Base-by-base conservation (phyloP, 1,140 invertebrate genomes). In the Drosophila sp. region DNA sequence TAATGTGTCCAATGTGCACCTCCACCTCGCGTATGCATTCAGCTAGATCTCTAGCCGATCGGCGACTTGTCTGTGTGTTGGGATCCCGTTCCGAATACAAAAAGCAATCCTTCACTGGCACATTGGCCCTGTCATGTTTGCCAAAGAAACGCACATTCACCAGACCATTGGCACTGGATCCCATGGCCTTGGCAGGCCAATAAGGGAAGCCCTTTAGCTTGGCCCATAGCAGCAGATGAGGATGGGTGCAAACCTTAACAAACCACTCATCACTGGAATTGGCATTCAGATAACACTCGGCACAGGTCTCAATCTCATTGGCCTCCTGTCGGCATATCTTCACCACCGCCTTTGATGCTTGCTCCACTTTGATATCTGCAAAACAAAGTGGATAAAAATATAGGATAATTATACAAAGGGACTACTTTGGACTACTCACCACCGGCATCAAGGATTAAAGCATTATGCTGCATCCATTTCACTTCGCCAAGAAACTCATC, bases 91-190 rank as follows among this genome's bases (percentile, higher is more conserved):
- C 94, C 4, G 96, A 96, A 75, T 96, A 98, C 23, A 98, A 92
- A 91, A 94, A 98, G 73, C 97, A 97, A 91, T 98, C 96, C 73
- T 95, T 95, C 0, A 95, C 93, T 0, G 96, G 95, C 8, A 99
- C 96, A 96, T 97, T 98, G 2, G 97, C 97, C 76, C 96, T 95
- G 93, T 98, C 97, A 93, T 99, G 98, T 54, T 96, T 96, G 3
- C 98, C 98, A 92, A 99, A 99, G 93, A 99, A 99, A 11, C 97
- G 92, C 6, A 98, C 97, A 92, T 98, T 98, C 0, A 98, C 96
- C 63, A 95, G 93, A 0, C 95, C 95, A 32, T 94, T 93, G 77
- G 96, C 96, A 10, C 94, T 92, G 30, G 96, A 93, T 4, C 95
- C 94, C 95, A 98, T 96, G 0, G 95, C 97, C 93, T 99, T 99